Evolutionary conservation across 2,797 vertebrate genomes (phyloP), one percentile per base, ranked within the genome.

Genomic region (Phataginus tetradactyla): DNA sequence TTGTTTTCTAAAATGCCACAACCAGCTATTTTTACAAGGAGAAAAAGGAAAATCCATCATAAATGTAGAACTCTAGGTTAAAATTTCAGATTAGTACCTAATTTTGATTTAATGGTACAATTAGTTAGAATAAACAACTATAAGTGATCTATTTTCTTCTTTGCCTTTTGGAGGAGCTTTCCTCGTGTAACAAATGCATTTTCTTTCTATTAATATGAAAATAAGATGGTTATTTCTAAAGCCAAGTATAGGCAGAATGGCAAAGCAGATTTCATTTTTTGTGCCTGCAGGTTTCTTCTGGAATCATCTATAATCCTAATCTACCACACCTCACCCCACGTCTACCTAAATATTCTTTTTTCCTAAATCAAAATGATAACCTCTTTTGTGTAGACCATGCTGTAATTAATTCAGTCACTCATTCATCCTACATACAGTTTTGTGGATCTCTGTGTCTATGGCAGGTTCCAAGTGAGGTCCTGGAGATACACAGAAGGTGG

Each of bases 31-130:
- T 95, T 71, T 88, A 84, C 34, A 61, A 78, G 3, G 17, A 78
- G 42, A 68, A 69, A 78, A 71, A 78, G 3, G 0, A 78, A 85
- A 74, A 95, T 72, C 53, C 49, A 37, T 90, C 86, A 78, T 64
- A 97, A 97, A 61, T 29, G 75, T n/a, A 96, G 93, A 96, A 10
- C 86, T 98, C 90, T 86, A 42, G 97, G 86, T 97, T 94, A 91
- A 98, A 97, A 96, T 95, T 95, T 59, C 8, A 96, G 53, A 4
- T 7, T 29, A 96, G 20, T 17, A 92, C 79, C 49, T 97, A 92
- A 80, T 96, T 97, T 93, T 20, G 53, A 94, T 97, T 96, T 97
- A 95, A 96, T 96, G 37, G 66, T 88, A 68, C 20, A 85, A 18
- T 84, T 97, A 90, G 27, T 39, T 95, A 81, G 7, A 81, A 88